phyloP scores from a whole-genome alignment of 2,888 invertebrate genomes.

The Torymus aiolomorphi region DNA sequence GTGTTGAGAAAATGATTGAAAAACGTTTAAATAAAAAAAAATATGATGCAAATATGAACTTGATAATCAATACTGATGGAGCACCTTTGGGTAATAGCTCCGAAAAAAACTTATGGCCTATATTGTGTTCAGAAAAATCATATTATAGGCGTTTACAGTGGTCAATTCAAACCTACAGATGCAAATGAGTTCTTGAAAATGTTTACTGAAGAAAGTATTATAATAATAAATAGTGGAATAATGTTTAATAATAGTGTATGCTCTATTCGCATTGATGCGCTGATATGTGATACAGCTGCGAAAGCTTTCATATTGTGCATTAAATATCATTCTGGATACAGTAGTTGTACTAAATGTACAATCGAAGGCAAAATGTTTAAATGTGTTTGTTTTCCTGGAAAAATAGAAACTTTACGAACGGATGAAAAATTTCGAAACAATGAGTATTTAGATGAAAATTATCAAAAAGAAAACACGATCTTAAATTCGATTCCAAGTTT shows the following conservation, averaged over 20 bases:
- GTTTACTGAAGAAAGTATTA: slow-evolving; percentile 24
- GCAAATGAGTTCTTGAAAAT: slow-evolving; percentile 34
- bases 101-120: too few relatives aligned
- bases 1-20: too few relatives aligned
- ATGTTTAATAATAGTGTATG: background rate
- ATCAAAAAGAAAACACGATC: too few relatives aligned
- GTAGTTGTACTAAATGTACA: slow-evolving; percentile 57
- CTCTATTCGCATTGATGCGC: slow-evolving; percentile 4
- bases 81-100: too few relatives aligned
- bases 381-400: slow-evolving; percentile 55
- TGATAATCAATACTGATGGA: too few relatives aligned
- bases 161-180: slow-evolving; percentile 32
- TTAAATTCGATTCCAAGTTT: slow-evolving; percentile 54
- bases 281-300: slow-evolving; percentile 57
- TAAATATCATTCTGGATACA: slow-evolving; percentile 56
- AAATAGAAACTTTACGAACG: slow-evolving; percentile 39
- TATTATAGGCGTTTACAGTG: too few relatives aligned
- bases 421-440: slow-evolving; percentile 57
- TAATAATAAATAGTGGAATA: slow-evolving; percentile 12
- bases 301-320: slow-evolving; percentile 53
- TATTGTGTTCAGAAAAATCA: too few relatives aligned
- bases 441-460: too few relatives aligned
- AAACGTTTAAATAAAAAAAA: too few relatives aligned
- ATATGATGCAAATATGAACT: too few relatives aligned
- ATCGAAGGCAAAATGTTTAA: slow-evolving; percentile 48